Evolutionary conservation across 2,797 vertebrate species (phyloP), one percentile per base, ranked within the genome.

Genomic region (Psittacula echo): DNA sequence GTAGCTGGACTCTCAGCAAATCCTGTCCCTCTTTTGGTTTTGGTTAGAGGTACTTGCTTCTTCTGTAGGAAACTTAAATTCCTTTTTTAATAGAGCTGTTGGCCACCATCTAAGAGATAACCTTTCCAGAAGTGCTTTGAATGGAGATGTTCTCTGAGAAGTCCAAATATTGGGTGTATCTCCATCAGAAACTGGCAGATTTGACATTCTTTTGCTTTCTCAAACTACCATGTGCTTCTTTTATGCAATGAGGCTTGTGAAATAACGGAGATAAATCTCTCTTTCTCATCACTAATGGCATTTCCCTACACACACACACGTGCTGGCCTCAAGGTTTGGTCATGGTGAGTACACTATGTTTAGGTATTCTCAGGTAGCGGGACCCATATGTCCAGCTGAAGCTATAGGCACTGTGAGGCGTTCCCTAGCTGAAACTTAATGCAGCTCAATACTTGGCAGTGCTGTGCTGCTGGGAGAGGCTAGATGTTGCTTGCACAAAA

Each of bases 271-370:
- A 15, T 51, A 27, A 65, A 66, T 13, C 12, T 60, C 17, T 53
- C 66, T 24, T 65, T 76, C 50, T 62, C 39, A 3, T 17, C 29
- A 5, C 22, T 26, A 42, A n/a, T 30, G 32, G 32, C 15, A 6
- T 7, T 64, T 50, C 1, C 21, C 53, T 29, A 4, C 11, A 32
- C 8, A 6, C 8, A 6, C 19, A 51, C 51, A 30, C 1, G 0
- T 8, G 21, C 23, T 83, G 19, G 41, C 27, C 18, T 70, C 21
- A 41, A 26, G 66, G 23, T 41, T 27, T 85, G 60, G 18, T 80
- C 24, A 1, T 1, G 3, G 29, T 30, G 27, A 4, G 21, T 47
- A 27, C 6, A 1, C 13, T 47, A 34, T 14, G 7, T 7, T 20
- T 34, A 37, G 23, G 34, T 37, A 37, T 60, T 37, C 34, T 37